These are phyloP conservation scores for Eciton burchellii DNA, from an alignment of 1,140 invertebrate species.

Conservation along the genomic window DNA sequence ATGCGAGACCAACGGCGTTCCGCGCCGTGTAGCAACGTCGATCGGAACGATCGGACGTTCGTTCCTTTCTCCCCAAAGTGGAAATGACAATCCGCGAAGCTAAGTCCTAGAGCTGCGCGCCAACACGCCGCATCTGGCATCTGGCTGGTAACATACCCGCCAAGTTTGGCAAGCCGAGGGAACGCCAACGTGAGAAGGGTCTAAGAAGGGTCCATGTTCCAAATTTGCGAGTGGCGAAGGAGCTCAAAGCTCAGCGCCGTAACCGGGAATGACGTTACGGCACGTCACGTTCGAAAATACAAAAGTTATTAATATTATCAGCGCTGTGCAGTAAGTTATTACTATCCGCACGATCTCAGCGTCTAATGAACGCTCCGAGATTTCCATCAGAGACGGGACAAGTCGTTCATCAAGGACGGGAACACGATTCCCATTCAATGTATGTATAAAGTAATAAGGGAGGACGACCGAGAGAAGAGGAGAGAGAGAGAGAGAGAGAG, in stretches of 20 bases:
- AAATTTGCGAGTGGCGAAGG: constrained; percentile 33
- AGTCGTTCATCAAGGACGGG: constrained; percentile 52
- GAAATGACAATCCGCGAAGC: too few species aligned
- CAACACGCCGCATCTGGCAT: too few species aligned
- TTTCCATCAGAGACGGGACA: constrained; percentile 56
- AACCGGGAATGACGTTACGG: constrained; percentile 26
- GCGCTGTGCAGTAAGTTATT: constrained; percentile 50
- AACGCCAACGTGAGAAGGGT: too few species aligned
- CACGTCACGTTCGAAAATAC: constrained; percentile 21
- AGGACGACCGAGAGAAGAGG: not conserved
- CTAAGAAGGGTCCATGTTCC: too few species aligned
- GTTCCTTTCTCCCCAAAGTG: too few species aligned
- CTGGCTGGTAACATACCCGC: too few species aligned
- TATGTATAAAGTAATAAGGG: constrained; percentile 62
- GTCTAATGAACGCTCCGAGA: constrained; percentile 48
- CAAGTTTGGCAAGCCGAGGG: too few species aligned
- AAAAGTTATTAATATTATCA: constrained; percentile 59
- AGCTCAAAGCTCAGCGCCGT: not conserved
- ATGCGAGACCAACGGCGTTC: constrained; percentile 8
- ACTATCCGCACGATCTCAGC: constrained; percentile 40
- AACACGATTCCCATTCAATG: constrained; percentile 56
- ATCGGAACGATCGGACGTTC: too few species aligned
- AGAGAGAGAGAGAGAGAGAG: not conserved
- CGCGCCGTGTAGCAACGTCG: not conserved
- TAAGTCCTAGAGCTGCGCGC: too few species aligned